phyloP scores from a whole-genome alignment of 2,888 invertebrate genomes.

The Blomia tropicalis region DNA sequence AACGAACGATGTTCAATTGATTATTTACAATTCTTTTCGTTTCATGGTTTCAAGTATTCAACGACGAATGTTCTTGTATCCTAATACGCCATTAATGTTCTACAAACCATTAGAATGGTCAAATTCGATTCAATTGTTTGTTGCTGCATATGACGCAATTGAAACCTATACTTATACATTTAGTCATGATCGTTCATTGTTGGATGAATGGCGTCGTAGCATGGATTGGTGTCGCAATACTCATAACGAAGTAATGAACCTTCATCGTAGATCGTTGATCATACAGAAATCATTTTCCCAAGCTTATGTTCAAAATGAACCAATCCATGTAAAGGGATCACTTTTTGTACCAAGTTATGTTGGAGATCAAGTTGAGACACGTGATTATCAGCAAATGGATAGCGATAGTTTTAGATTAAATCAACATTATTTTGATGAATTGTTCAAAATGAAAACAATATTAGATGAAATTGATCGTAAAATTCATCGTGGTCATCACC shows the following conservation, averaged over 20 bases:
- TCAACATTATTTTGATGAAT: neutral
- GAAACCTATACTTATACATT: neutral
- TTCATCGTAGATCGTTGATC: neutral
- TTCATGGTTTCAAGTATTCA: neutral
- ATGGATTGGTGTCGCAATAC: neutral
- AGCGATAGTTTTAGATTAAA: neutral
- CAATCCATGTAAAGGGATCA: neutral
- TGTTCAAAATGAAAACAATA: neutral
- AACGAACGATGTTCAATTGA: neutral
- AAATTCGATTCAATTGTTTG: neutral
- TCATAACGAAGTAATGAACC: neutral
- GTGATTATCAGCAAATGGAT: neutral
- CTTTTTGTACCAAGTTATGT: neutral
- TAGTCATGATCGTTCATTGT: neutral
- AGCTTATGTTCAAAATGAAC: neutral
- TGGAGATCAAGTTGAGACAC: neutral
- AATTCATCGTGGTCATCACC: neutral
- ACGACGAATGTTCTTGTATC: neutral
- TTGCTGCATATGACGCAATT: neutral
- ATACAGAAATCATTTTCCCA: neutral
- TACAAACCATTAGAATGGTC: neutral
- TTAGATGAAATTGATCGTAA: neutral
- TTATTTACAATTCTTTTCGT: conserved; percentile 1
- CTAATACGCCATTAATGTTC: neutral
- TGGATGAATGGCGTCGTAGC: neutral